These are phyloP conservation scores for Lumbricus terrestris DNA, from an alignment of 2,888 invertebrate genomes.

Conservation along the genomic window DNA sequence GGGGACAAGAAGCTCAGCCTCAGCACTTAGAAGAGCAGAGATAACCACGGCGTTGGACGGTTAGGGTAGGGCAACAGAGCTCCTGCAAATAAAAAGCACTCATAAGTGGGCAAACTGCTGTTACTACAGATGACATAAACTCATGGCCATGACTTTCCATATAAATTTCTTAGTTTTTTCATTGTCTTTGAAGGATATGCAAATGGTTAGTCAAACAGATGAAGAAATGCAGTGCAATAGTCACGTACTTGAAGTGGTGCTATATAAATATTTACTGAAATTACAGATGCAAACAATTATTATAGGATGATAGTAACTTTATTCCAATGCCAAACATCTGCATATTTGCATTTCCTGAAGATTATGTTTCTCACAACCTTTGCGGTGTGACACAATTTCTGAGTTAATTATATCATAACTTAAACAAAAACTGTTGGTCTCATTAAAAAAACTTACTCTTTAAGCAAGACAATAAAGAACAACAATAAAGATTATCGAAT, in stretches of 20 bases:
- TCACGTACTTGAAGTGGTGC: no score
- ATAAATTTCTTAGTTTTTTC: not conserved
- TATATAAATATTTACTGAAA: no score
- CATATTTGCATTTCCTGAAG: not conserved
- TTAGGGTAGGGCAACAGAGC: no score
- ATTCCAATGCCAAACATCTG: not conserved
- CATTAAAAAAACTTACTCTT: not conserved
- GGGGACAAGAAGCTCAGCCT: no score
- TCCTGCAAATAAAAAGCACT: no score
- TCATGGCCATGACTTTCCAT: not conserved
- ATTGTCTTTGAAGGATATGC: not conserved
- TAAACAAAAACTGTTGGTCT: not conserved
- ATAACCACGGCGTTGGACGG: no score
- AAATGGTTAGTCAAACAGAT: not conserved
- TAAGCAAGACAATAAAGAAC: not conserved
- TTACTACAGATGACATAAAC: not conserved
- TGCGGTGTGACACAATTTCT: not conserved
- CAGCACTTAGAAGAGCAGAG: no score
- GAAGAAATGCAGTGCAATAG: not conserved
- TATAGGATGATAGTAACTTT: not conserved
- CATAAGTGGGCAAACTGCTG: not conserved
- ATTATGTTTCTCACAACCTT: not conserved
- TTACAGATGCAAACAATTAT: not conserved
- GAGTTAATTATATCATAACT: not conserved
- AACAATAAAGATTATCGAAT: not conserved